Percentiles rank a stretch among this genome's conserved stretches.
These are phyloP conservation scores for Sipunculus nudus DNA, from an alignment of 2,888 invertebrate species.

Conservation along the genomic window DNA sequence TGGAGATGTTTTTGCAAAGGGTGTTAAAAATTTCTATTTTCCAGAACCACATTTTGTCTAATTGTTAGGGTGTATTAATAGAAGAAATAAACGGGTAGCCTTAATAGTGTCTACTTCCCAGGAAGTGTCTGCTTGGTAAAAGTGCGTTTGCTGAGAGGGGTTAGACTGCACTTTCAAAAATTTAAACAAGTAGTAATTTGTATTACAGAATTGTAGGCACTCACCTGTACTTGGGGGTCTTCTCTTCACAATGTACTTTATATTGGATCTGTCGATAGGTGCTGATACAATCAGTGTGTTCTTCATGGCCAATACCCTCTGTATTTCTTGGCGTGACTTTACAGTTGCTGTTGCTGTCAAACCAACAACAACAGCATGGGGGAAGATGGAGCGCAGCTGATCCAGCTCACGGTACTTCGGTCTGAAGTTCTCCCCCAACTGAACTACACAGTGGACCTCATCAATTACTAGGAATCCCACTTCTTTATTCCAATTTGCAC, in stretches of 20 bases:
- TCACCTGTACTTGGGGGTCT: neutral
- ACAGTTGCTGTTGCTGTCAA: constrained; percentile 38
- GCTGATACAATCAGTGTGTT: neutral
- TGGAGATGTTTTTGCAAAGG: too few species aligned
- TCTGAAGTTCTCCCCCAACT: constrained; percentile 29
- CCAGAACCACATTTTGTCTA: too few species aligned
- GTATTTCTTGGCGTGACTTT: neutral
- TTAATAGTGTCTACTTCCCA: too few species aligned
- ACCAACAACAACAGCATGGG: constrained; percentile 19
- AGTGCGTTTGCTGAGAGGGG: too few species aligned
- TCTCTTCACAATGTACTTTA: neutral
- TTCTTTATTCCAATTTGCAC: neutral
- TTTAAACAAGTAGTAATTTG: too few species aligned
- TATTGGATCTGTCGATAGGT: constrained; percentile 3
- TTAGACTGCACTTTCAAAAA: too few species aligned
- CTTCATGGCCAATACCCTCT: neutral
- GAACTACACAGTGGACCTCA: constrained; percentile 20
- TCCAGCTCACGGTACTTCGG: constrained; percentile 20
- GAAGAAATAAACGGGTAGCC: too few species aligned
- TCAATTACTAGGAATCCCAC: constrained; percentile 15
- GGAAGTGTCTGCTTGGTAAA: too few species aligned
- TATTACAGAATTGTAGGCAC: too few species aligned
- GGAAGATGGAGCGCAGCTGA: constrained; percentile 24
- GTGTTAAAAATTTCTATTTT: too few species aligned
- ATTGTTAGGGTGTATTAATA: too few species aligned